A percentile compares a stretch with the other conserved stretches of the same genome.
Evolutionary conservation across 2,113 vertebrate species (phyloP).

Genomic region (Gopherus flavomarginatus): DNA sequence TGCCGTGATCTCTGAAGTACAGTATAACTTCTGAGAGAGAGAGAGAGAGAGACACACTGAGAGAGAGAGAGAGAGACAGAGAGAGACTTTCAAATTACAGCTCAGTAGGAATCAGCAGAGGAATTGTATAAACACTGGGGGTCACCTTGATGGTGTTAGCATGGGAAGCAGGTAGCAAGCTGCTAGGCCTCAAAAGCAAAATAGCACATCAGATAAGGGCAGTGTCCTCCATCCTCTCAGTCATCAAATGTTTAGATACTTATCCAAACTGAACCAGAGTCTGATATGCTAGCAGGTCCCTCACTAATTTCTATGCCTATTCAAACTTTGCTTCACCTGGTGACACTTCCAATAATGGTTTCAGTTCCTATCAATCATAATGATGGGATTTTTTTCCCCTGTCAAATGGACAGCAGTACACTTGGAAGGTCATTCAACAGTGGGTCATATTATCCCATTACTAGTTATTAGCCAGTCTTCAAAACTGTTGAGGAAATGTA

Average conservation of each 20-base stretch:
- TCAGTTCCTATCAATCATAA: not conserved
- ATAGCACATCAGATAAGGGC: fast-evolving
- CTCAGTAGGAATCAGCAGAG: not conserved
- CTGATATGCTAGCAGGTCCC: not conserved
- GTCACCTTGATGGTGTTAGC: not conserved
- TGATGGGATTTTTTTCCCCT: fast-evolving
- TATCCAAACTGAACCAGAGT: not conserved
- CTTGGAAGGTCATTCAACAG: not conserved
- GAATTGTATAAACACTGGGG: not conserved
- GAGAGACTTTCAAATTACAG: fast-evolving
- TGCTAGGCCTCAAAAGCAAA: not conserved
- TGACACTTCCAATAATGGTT: not conserved
- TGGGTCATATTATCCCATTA: not conserved
- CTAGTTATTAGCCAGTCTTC: not conserved
- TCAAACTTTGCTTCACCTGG: not conserved
- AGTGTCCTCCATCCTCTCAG: fast-evolving
- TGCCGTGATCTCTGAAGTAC: not conserved
- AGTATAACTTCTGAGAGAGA: not conserved
- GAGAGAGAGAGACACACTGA: no score
- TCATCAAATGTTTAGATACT: not conserved
- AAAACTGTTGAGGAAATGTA: not conserved
- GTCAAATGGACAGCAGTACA: not conserved
- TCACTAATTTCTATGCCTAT: not conserved
- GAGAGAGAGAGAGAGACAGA: no score
- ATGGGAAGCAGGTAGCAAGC: not conserved